Base-by-base conservation (phyloP, 2,888 invertebrate genomes). In the Lepidocyrtoides sp. region DNA sequence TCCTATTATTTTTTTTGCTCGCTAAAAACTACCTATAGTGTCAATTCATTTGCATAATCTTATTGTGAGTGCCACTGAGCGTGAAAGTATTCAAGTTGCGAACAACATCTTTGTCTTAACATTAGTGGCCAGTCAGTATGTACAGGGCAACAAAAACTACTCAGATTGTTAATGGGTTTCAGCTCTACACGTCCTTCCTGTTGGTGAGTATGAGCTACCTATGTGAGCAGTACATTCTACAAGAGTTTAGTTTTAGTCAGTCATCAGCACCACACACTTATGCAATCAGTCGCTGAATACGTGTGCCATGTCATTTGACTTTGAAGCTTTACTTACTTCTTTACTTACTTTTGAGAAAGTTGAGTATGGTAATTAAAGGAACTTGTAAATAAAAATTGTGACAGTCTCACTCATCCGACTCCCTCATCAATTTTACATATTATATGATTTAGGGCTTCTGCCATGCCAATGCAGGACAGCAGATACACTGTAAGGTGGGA, bases 341-440 rank as follows among this genome's bases (percentile, higher is more conserved):
- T 79, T 81, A 44, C n/a, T 8, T 57, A 26, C 23, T 82, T 83
- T 90, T 44, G 90, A 90, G 90, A 90, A 90, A 90, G 90, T 90
- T 90, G 84, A 54, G 84, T 1, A 90, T 90, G 77, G 84, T 90
- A 90, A 90, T 90, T 90, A 90, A 85, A 90, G 84, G 84, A 90
- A 84, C 84, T 85, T 41, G 66, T 79, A 90, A 84, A 84, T 90
- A 85, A 84, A 79, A 63, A 51, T 77, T 79, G 90, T 69, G 79
- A 77, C 84, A 85, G 84, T 84, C 66, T 75, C n/a, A n/a, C n/a
- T n/a, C n/a, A n/a, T n/a, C n/a, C n/a, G n/a, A n/a, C n/a, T n/a
- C n/a, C n/a, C n/a, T n/a, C n/a, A n/a, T n/a, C n/a, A n/a, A n/a
- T n/a, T n/a, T n/a, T n/a, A n/a, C n/a, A n/a, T n/a, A n/a, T n/a